These are phyloP conservation scores for Delia radicum DNA, from an alignment of 1,140 invertebrate species.

Conservation along the genomic window DNA sequence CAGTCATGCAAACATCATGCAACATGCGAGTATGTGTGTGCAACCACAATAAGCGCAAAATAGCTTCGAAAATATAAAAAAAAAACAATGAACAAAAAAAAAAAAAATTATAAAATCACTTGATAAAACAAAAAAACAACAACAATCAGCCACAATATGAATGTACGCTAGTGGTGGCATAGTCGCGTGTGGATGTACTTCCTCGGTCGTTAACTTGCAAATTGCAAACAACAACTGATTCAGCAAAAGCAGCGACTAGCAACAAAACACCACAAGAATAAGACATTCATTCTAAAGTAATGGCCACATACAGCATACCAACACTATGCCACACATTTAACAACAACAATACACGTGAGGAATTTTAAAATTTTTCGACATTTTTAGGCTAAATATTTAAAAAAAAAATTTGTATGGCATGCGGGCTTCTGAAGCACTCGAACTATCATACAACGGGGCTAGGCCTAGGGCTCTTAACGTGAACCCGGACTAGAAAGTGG, in stretches of 20 bases:
- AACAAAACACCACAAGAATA: neutral
- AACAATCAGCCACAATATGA: neutral
- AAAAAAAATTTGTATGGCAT: too few species aligned
- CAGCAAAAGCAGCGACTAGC: neutral
- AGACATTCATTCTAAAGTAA: neutral
- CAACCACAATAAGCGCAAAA: neutral
- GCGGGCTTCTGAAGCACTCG: too few species aligned
- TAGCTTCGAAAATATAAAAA: neutral
- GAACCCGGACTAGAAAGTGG: too few species aligned
- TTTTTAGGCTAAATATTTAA: too few species aligned
- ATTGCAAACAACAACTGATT: conserved; percentile 12
- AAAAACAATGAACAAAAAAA: conserved; percentile 1
- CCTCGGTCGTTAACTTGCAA: conserved; percentile 22
- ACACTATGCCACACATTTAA: neutral
- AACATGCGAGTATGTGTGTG: neutral
- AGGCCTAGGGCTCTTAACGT: too few species aligned
- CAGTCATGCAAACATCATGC: neutral
- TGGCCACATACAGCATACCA: neutral
- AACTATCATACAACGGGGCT: too few species aligned
- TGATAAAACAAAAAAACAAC: conserved; percentile 1
- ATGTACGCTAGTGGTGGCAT: neutral
- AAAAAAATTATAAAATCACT: neutral
- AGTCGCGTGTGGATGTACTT: conserved; percentile 16
- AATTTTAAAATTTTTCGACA: too few species aligned
- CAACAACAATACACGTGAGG: neutral